Percentiles rank a stretch among this genome's conserved stretches.
Conservation (phyloP, 2,888 invertebrate genomes). For the Orthosia gracilis region DNA sequence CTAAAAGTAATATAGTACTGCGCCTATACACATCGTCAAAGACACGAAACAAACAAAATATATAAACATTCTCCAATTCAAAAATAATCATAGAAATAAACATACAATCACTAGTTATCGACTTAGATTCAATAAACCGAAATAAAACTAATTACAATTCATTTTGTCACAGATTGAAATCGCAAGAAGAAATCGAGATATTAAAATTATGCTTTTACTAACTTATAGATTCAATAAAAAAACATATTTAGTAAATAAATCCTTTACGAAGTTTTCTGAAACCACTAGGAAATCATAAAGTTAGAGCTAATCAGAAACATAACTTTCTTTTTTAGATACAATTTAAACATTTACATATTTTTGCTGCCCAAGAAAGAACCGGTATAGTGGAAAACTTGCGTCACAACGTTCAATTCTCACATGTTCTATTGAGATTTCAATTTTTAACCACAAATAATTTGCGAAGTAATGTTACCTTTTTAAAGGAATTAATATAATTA, state of each 20-base stretch:
- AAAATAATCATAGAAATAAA: slow-evolving; percentile 54
- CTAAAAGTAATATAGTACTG: slow-evolving; percentile 53
- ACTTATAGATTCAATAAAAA: slow-evolving; percentile 25
- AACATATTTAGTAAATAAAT: slow-evolving; percentile 15
- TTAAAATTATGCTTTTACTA: slow-evolving; percentile 43
- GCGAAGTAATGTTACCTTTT: slow-evolving; percentile 24
- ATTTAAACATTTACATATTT: slow-evolving; percentile 20
- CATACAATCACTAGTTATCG: slow-evolving; percentile 51
- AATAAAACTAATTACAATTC: slow-evolving; percentile 33
- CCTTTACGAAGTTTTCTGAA: slow-evolving; percentile 14
- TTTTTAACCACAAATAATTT: slow-evolving; percentile 18
- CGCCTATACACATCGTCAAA: slow-evolving; percentile 49
- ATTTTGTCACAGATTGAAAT: slow-evolving; percentile 42
- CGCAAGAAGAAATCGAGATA: slow-evolving; percentile 10
- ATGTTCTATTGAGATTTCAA: slow-evolving; percentile 48
- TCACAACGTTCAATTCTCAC: slow-evolving; percentile 11
- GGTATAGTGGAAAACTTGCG: slow-evolving; percentile 15
- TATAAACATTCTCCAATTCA: slow-evolving; percentile 56
- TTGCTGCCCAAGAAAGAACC: slow-evolving; percentile 27
- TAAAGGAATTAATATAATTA: slow-evolving; percentile 22
- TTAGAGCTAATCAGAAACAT: slow-evolving; percentile 28
- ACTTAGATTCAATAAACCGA: slow-evolving; percentile 55
- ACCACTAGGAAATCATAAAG: not conserved
- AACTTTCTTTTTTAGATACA: slow-evolving; percentile 15
- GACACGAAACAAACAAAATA: slow-evolving; percentile 51